A percentile compares a stretch with the other conserved stretches of the same genome.
Evolutionary conservation across 2,113 vertebrate species (phyloP).

Genomic region (Alligator sinensis): DNA sequence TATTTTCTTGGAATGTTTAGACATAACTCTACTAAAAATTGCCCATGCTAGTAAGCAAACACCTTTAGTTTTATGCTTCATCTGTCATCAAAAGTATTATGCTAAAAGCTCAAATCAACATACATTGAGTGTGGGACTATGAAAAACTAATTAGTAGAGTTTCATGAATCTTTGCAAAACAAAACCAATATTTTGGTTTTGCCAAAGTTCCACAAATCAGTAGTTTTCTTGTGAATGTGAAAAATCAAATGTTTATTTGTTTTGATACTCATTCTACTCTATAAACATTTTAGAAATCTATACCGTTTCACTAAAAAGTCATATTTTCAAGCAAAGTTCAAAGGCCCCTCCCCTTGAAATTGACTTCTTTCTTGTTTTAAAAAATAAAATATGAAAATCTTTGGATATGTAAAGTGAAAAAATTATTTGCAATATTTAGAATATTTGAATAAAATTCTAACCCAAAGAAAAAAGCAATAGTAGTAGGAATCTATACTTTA

Average conservation of each 20-base stretch:
- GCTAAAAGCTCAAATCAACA: neutral
- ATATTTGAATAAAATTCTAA: neutral
- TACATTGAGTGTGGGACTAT: neutral
- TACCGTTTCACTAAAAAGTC: neutral
- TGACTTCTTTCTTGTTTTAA: neutral
- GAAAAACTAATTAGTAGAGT: rapidly evolving
- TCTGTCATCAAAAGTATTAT: neutral
- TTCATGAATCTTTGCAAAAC: neutral
- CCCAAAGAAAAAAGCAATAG: neutral
- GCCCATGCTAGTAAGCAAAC: neutral
- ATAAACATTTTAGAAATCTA: neutral
- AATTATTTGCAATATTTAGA: neutral
- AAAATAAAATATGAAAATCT: neutral
- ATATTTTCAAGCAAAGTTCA: neutral
- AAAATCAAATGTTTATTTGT: neutral
- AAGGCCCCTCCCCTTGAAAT: neutral
- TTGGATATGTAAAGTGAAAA: neutral
- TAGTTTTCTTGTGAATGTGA: neutral
- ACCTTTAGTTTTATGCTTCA: neutral
- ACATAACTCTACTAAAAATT: rapidly evolving
- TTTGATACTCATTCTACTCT: neutral
- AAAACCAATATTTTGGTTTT: neutral
- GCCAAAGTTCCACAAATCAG: neutral
- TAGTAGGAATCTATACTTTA: neutral
- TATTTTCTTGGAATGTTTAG: neutral